Conservation (phyloP, 2,797 vertebrate species). For the Labeo calbasu region DNA sequence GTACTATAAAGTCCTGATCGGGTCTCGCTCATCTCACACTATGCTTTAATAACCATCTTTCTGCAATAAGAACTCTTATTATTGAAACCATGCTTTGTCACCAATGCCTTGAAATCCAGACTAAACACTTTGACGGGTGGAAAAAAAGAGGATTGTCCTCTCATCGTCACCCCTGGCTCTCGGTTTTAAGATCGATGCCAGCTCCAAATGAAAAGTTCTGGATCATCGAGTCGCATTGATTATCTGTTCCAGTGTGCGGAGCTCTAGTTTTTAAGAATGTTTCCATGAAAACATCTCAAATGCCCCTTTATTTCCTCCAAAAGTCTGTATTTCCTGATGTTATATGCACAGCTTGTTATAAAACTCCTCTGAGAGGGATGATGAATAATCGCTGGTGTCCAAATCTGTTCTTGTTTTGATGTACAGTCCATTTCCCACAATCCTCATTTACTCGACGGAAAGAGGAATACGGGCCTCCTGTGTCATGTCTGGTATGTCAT, state of each 20-base stretch:
- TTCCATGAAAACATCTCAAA: conserved; percentile 10
- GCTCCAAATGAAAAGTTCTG: conserved; percentile 24
- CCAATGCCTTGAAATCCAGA: conserved; percentile 42
- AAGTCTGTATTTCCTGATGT: conserved; percentile 32
- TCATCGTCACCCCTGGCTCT: conserved; percentile 12
- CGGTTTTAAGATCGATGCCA: not conserved
- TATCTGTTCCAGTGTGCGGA: conserved; percentile 10
- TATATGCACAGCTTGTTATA: conserved; percentile 48
- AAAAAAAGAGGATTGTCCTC: conserved; percentile 6
- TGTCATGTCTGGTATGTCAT: conserved; percentile 29
- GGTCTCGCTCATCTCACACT: conserved; percentile 32
- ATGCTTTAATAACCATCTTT: conserved; percentile 40
- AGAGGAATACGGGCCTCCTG: not conserved
- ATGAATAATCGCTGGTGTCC: conserved; percentile 74
- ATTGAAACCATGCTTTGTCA: conserved; percentile 72
- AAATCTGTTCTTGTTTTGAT: conserved; percentile 56
- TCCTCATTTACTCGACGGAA: conserved; percentile 4
- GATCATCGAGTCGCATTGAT: conserved; percentile 44
- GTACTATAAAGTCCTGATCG: conserved; percentile 26
- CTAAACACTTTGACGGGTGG: conserved; percentile 34
- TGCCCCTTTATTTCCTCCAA: not conserved
- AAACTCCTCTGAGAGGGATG: conserved; percentile 56
- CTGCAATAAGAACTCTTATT: conserved; percentile 63
- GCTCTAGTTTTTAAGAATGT: conserved; percentile 20
- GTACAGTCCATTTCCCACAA: conserved; percentile 10